Evolutionary conservation across 2,113 vertebrate species (phyloP), one percentile per base, ranked within the genome.

Genomic region (Oncorhynchus tshawytscha): DNA sequence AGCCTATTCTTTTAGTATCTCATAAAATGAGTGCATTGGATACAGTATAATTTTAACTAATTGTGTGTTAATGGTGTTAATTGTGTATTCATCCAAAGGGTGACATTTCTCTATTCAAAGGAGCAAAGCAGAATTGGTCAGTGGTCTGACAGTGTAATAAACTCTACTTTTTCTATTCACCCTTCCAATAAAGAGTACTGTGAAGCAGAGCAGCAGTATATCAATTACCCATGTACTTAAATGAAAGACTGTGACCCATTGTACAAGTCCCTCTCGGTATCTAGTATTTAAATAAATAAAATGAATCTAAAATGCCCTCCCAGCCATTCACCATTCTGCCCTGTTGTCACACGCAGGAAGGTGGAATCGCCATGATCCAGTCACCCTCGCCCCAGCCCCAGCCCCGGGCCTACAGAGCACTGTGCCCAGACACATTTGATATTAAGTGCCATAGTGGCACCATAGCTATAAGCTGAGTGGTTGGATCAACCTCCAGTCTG

Each of bases 281-380:
- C 22, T 20, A 71, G 70, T 85, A 45, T 45, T 11, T 45, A 45
- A 45, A 45, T 2, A 45, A 45, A 9, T 8, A 45, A 45, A 2
- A 45, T 45, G 48, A 83, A 83, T 87, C 34, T 34, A 34, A 34
- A 34, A 83, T 65, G 75, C 73, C 71, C 80, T 82, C 82, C 81
- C 64, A 68, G 62, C 74, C 75, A 83, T 74, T 78, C 77, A 81
- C 70, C 59, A 71, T 66, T 78, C 70, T 1, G 71, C 71, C 68
- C 45, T 51, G 45, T 81, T 67, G 59, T 87, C 78, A 84, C 80
- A 87, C 84, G 82, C 81, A 76, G 74, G 6, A n/a, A 25, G 15
- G 31, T 48, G 34, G 25, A 84, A 81, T 75, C 76, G 59, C 2
- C 64, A 49, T 15, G 18, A 39, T 48, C 59, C 57, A 34, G 45